phyloP scores from a whole-genome alignment of 2,113 vertebrate genomes.

The Baryphthengus martii region DNA sequence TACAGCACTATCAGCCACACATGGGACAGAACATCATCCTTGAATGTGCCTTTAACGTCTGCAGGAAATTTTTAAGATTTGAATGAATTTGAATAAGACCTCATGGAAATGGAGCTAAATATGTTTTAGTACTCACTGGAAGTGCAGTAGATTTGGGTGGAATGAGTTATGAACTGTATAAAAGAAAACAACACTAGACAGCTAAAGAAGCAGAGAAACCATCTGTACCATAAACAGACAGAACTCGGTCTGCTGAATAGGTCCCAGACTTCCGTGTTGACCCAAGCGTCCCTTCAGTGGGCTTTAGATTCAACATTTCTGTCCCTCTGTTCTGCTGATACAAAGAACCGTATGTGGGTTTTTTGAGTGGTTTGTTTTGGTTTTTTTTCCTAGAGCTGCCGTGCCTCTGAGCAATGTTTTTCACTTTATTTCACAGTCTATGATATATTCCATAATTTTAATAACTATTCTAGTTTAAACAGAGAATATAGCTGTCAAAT shows the following conservation, averaged over 20 bases:
- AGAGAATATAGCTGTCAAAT: background rate
- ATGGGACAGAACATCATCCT: background rate
- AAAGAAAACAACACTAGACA: background rate
- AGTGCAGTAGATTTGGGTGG: background rate
- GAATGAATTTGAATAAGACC: background rate
- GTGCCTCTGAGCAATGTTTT: background rate
- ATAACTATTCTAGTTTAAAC: background rate
- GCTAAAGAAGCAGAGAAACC: background rate
- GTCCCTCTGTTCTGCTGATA: background rate
- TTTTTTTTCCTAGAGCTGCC: background rate
- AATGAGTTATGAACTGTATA: background rate
- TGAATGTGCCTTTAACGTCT: background rate
- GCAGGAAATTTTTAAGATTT: background rate
- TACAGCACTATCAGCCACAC: background rate
- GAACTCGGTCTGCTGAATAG: background rate
- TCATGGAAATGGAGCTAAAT: background rate
- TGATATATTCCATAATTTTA: background rate
- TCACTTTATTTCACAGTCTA: background rate
- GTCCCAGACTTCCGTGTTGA: background rate
- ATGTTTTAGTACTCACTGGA: background rate
- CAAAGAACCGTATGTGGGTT: background rate
- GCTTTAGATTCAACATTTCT: background rate
- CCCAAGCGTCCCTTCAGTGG: background rate
- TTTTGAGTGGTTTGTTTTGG: background rate
- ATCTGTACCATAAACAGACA: background rate